These are phyloP conservation scores for Drosophila sucinea DNA, from an alignment of 1,140 invertebrate genomes.

Conservation along the genomic window DNA sequence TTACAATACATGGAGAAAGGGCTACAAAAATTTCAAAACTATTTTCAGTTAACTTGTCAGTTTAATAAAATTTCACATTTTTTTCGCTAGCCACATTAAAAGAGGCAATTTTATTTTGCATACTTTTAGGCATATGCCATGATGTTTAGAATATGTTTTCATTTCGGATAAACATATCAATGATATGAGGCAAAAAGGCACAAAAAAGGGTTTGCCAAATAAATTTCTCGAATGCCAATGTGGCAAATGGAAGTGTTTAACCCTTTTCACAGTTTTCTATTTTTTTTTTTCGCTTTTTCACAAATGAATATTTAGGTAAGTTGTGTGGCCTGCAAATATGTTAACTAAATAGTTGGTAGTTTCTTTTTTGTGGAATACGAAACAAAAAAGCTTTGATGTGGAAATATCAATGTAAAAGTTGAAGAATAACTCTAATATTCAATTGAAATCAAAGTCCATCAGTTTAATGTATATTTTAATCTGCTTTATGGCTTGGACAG, in stretches of 20 bases:
- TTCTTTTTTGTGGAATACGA: not conserved
- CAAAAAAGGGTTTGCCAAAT: constrained; percentile 30
- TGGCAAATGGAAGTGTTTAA: constrained; percentile 48
- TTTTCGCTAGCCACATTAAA: not conserved
- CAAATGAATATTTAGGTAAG: not conserved
- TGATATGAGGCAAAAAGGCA: constrained; percentile 14
- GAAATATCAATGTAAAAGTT: constrained; percentile 17
- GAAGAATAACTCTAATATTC: too few relatives aligned
- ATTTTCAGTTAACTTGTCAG: constrained; percentile 61
- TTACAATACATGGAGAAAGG: constrained; percentile 60
- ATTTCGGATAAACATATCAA: constrained; percentile 32
- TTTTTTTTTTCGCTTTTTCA: constrained; percentile 4
- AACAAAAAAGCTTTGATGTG: constrained; percentile 32
- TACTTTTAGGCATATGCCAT: constrained; percentile 29
- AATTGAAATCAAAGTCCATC: not conserved
- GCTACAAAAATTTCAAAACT: constrained; percentile 58
- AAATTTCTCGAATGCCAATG: constrained; percentile 42
- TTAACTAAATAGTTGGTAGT: constrained; percentile 6
- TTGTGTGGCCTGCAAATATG: not conserved
- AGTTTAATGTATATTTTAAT: constrained; percentile 7
- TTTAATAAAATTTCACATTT: constrained; percentile 14
- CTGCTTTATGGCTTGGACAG: constrained; percentile 9
- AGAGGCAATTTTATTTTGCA: constrained; percentile 32
- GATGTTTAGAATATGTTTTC: constrained; percentile 31
- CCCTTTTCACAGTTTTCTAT: too few relatives aligned